phyloP scores from a whole-genome alignment of 2,888 invertebrate species.

The Cistogaster globosa region DNA sequence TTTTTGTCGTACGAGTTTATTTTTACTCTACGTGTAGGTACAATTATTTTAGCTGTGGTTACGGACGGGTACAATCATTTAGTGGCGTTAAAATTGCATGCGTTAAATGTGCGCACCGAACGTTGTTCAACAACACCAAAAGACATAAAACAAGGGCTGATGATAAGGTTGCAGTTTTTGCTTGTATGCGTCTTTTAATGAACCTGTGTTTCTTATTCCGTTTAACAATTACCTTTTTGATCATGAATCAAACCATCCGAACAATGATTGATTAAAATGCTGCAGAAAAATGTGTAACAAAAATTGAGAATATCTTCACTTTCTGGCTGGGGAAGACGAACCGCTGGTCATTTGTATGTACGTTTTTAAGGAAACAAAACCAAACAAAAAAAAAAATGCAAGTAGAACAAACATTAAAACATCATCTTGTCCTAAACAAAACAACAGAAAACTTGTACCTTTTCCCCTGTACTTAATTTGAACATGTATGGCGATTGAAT shows the following conservation, averaged over 20 bases:
- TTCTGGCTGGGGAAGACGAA: neutral
- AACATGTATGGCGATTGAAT: conserved; percentile 15
- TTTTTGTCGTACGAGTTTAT: conserved; percentile 24
- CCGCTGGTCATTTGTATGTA: neutral
- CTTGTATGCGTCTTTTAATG: conserved; percentile 17
- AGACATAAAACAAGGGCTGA: conserved; percentile 34
- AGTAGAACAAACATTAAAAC: conserved; percentile 63
- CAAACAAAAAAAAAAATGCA: conserved; percentile 51
- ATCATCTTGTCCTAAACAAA: conserved; percentile 37
- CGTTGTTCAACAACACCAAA: conserved; percentile 64
- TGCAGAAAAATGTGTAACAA: conserved; percentile 53
- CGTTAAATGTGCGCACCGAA: conserved; percentile 68
- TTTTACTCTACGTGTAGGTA: conserved; percentile 37
- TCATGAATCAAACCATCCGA: conserved; percentile 49
- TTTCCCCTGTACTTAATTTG: conserved; percentile 5
- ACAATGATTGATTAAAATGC: conserved; percentile 69
- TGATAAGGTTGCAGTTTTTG: conserved; percentile 11
- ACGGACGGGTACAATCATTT: conserved; percentile 44
- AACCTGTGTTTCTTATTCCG: conserved; percentile 24
- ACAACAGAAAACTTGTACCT: neutral
- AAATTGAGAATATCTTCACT: conserved; percentile 28
- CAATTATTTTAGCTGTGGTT: conserved; percentile 9
- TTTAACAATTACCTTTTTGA: conserved; percentile 44
- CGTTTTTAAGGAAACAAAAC: neutral
- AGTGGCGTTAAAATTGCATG: conserved; percentile 73